Evolutionary conservation across 37 sponge, comb jelly and placozoan genomes (phyloP), one percentile per base, ranked within the genome.

Genomic region (Lycopodina hypogea): DNA sequence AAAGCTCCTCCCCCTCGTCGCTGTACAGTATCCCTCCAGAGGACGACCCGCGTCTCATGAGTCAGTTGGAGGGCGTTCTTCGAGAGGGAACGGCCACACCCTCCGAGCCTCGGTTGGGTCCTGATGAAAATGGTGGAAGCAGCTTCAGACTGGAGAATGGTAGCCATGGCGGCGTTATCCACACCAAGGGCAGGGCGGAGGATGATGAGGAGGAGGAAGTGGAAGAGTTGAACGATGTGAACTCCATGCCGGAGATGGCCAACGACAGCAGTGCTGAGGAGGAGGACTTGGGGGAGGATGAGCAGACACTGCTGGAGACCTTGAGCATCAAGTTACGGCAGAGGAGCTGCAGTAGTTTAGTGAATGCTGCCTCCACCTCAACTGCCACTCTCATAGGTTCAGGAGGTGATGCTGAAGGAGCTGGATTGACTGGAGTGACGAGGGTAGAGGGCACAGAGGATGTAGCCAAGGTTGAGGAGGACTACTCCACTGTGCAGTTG

Each of bases 191-290:
- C 37, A 55, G 73, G 9, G 55, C 18, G 28, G 73, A 34, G 12
- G 53, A 32, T 8, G 73, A 26, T 15, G 77, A 39, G 15, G 77
- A 30, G 7, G 64, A 62, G 45, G 61, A 37, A 37, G 56, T 69
- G 28, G 79, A 78, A 29, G 41, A 68, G 2, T 69, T 53, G 3
- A 28, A 41, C 17, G 69, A 78, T 53, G 32, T 59, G 0, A 85
- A 45, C 64, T 85, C 90, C 1, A 83, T 75, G 60, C 50, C 76
- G 11, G 87, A 87, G 18, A 57, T 80, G 69, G 78, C 41, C 40
- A 82, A 64, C 42, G 84, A 90, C 67, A 90, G 86, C 69, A 85
- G 78, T 73, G 78, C 57, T 65, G 90, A 90, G 14, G 90, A 90
- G 3, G 90, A 84, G 24, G 74, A 73, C 21, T 67, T 69, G 52